These are phyloP conservation scores for Tribolium freemani DNA, from an alignment of 2,888 invertebrate genomes.

Conservation along the genomic window DNA sequence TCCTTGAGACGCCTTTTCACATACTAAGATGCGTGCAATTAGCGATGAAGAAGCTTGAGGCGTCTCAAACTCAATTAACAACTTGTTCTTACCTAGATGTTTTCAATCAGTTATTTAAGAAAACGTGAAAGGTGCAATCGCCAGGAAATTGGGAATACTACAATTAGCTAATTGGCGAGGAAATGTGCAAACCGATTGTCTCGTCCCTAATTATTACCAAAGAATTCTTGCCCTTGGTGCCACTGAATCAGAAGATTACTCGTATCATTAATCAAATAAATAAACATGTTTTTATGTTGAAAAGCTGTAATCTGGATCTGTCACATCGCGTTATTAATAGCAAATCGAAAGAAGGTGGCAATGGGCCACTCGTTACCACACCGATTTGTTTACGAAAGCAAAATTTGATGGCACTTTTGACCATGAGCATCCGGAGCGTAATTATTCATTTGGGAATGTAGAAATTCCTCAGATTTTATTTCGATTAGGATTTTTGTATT, in stretches of 20 bases:
- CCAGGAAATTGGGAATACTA: no score
- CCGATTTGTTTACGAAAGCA: constrained; percentile 6
- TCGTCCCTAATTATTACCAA: no score
- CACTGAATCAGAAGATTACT: neutral
- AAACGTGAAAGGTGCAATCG: constrained; percentile 20
- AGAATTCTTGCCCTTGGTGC: constrained; percentile 10
- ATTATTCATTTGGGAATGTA: neutral
- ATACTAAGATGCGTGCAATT: constrained; percentile 43
- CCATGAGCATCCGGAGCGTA: constrained; percentile 5
- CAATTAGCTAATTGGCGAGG: no score
- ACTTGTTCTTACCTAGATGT: constrained; percentile 28
- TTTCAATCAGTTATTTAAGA: constrained; percentile 35
- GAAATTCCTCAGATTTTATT: constrained; percentile 19
- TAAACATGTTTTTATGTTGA: neutral
- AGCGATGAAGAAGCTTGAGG: constrained; percentile 26
- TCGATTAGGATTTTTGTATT: constrained; percentile 5
- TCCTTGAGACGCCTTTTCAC: constrained; percentile 43
- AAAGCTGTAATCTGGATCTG: neutral
- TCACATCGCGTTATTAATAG: neutral
- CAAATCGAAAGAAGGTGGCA: constrained; percentile 6
- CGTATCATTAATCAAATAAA: neutral
- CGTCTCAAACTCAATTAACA: constrained; percentile 39
- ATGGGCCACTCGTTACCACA: constrained; percentile 3
- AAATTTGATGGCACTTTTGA: neutral
- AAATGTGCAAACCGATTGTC: no score